These are phyloP conservation scores for Apus apus DNA, from an alignment of 2,113 vertebrate genomes.

Conservation along the genomic window DNA sequence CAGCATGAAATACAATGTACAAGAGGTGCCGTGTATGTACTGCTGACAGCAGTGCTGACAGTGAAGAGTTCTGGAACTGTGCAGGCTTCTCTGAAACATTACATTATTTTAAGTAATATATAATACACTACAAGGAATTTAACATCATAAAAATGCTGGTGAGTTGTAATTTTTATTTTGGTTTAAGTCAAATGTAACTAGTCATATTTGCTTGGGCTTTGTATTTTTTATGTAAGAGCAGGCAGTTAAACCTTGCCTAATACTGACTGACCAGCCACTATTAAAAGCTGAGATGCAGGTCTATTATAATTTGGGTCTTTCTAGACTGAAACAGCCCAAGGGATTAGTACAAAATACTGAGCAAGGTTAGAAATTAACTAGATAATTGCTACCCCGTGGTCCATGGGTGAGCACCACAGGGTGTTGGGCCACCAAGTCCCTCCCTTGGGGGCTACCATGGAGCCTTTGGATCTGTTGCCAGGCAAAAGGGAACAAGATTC, in stretches of 20 bases:
- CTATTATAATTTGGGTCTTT: background rate
- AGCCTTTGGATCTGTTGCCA: too few species aligned
- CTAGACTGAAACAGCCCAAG: background rate
- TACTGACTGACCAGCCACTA: background rate
- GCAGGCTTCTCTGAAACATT: background rate
- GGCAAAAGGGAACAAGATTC: too few species aligned
- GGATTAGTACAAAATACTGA: background rate
- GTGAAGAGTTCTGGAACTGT: background rate
- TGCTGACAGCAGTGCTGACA: constrained; percentile 27
- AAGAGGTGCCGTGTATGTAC: background rate
- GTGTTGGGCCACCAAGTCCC: too few species aligned
- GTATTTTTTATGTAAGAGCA: background rate
- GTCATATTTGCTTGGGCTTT: background rate
- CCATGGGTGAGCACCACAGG: too few species aligned
- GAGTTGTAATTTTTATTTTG: background rate
- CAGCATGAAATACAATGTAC: background rate
- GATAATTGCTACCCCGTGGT: background rate
- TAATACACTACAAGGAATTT: background rate
- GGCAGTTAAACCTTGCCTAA: background rate
- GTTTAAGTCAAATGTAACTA: background rate
- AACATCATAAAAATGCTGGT: fast-evolving
- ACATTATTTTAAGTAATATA: background rate
- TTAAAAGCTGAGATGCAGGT: background rate
- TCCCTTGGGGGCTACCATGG: too few species aligned
- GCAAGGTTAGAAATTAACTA: background rate